Evolutionary conservation across 2,888 invertebrate species (phyloP).

Genomic region (Sicus ferrugineus): DNA sequence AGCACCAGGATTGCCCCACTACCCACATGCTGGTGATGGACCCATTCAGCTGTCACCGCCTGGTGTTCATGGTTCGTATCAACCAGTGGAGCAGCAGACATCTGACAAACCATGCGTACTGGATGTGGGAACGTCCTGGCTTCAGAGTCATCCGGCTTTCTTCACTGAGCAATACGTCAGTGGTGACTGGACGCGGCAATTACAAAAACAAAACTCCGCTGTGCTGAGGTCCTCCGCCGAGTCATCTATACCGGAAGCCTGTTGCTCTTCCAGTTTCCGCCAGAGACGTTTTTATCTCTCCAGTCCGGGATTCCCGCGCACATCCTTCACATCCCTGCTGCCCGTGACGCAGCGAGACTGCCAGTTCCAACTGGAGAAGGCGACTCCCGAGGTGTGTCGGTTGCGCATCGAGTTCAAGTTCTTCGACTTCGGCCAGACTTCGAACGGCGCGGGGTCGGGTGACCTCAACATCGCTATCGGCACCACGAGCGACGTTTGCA

Average conservation of each 20-base stretch:
- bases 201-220: constrained; percentile 30
- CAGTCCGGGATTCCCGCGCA: constrained; percentile 69
- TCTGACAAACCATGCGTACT: too few species aligned
- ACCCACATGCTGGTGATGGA: neutral
- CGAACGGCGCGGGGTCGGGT: constrained; percentile 21
- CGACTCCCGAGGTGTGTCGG: constrained; percentile 66
- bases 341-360: constrained; percentile 65
- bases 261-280: constrained; percentile 64
- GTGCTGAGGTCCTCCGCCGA: neutral
- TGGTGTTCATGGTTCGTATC: too few species aligned
- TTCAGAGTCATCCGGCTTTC: neutral
- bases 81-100: too few species aligned
- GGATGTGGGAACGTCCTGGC: too few species aligned
- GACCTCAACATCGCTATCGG: constrained; percentile 35
- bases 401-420: constrained; percentile 68
- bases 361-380: constrained; percentile 66
- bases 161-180: constrained; percentile 38
- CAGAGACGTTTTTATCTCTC: constrained; percentile 66
- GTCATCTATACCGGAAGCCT: constrained; percentile 51
- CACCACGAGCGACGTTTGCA: constrained; percentile 55
- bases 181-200: constrained; percentile 34
- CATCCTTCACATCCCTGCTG: constrained; percentile 54
- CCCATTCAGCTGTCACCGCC: neutral
- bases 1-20: too few species aligned
- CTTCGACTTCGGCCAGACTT: constrained; percentile 66